Evolutionary conservation across 2,888 invertebrate genomes (phyloP).

Genomic region (Amorpha juglandis): DNA sequence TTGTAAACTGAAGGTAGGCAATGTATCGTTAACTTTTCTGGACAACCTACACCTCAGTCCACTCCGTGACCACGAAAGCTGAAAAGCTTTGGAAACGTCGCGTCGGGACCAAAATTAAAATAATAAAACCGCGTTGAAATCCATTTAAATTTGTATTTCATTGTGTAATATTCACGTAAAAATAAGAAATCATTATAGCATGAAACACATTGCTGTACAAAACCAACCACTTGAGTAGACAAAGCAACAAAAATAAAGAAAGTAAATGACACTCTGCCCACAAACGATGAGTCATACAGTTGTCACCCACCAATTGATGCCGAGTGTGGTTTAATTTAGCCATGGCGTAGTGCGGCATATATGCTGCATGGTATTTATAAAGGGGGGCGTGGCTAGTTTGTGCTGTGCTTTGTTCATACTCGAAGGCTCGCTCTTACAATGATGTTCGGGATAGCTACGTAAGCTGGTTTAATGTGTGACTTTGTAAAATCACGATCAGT

Average conservation of each 20-base stretch:
- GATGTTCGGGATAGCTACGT: not conserved
- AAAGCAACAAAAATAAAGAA: not conserved
- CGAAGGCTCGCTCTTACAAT: not conserved
- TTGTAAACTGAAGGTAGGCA: no score
- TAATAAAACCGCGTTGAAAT: no score
- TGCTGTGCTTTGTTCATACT: not conserved
- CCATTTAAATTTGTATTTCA: no score
- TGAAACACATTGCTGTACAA: not conserved
- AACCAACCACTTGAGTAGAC: no score
- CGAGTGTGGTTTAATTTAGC: constrained; percentile 4
- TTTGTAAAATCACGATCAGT: not conserved
- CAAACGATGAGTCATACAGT: constrained; percentile 9
- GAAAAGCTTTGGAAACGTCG: no score
- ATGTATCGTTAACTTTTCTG: no score
- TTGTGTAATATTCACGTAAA: no score
- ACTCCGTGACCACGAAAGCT: no score
- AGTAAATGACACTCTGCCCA: not conserved
- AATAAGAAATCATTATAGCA: no score
- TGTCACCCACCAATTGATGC: constrained; percentile 9
- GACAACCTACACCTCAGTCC: no score
- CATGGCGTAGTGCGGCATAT: constrained; percentile 5
- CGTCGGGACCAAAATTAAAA: no score
- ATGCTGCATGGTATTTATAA: constrained; percentile 23
- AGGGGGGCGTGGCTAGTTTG: constrained; percentile 24
- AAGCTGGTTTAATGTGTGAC: not conserved